A percentile compares a stretch with the other conserved stretches of the same genome.
Conservation (phyloP, 1,140 invertebrate genomes). For the Lerema accius region DNA sequence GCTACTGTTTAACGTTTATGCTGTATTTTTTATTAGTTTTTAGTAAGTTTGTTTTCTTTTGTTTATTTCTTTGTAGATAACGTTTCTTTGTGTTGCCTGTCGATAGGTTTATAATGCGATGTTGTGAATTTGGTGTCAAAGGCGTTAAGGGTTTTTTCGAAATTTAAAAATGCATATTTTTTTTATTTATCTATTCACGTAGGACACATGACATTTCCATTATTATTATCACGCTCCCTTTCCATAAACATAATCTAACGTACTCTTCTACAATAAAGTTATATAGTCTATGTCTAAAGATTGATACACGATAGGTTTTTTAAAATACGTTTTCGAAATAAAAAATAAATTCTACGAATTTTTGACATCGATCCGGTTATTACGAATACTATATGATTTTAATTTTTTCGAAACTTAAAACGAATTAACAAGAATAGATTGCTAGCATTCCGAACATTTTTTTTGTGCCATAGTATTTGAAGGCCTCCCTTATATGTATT, state of each 20-base stretch:
- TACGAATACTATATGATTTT: conserved; percentile 6
- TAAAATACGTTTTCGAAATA: too few species aligned
- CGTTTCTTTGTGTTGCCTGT: conserved; percentile 9
- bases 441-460: conserved; percentile 4
- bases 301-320: too few species aligned
- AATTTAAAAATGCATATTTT: too few species aligned
- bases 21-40: conserved; percentile 23
- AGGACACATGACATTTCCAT: too few species aligned
- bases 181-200: too few species aligned
- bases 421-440: too few species aligned
- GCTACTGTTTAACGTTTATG: conserved; percentile 2
- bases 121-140: neutral
- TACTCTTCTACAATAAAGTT: too few species aligned
- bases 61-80: conserved; percentile 24
- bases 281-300: too few species aligned
- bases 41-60: conserved; percentile 25
- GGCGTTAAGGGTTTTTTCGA: too few species aligned
- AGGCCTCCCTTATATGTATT: neutral
- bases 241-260: too few species aligned
- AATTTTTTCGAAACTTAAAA: conserved; percentile 2
- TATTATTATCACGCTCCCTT: too few species aligned
- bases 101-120: neutral
- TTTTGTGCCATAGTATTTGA: conserved; percentile 1
- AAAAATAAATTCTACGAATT: too few species aligned
- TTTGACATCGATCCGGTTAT: conserved; percentile 1